These are phyloP conservation scores for Meteorus colon DNA, from an alignment of 2,888 invertebrate genomes.

Conservation along the genomic window DNA sequence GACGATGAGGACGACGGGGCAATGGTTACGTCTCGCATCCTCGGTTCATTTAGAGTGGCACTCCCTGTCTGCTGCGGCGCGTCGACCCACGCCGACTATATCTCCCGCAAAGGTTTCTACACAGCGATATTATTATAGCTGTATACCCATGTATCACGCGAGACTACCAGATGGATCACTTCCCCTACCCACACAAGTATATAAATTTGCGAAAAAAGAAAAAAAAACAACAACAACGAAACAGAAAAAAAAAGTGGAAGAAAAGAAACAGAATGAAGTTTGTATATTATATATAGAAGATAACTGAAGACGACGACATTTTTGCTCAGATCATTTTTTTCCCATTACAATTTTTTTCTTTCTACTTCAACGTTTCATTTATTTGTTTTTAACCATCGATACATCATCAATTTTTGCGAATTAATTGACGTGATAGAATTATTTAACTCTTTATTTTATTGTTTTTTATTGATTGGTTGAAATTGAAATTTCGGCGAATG, in stretches of 20 bases:
- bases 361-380: neutral
- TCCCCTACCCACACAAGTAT: slow-evolving; percentile 54
- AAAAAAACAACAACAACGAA: neutral
- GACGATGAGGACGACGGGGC: slow-evolving; percentile 41
- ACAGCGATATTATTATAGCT: slow-evolving; percentile 62
- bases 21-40: slow-evolving; percentile 41
- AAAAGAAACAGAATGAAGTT: neutral
- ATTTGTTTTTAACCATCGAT: neutral
- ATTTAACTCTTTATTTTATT: neutral
- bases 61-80: slow-evolving; percentile 64
- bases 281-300: neutral
- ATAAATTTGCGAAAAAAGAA: neutral
- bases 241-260: neutral
- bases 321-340: neutral
- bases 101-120: slow-evolving; percentile 53
- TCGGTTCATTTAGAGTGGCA: slow-evolving; percentile 64
- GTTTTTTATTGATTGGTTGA: neutral
- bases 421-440: neutral
- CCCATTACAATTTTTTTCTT: neutral
- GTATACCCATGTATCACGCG: slow-evolving; percentile 65
- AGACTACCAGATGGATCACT: slow-evolving; percentile 68
- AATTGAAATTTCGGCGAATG: no score
- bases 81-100: slow-evolving; percentile 65
- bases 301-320: neutral
- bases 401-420: neutral